A percentile compares a stretch with the other conserved stretches of the same genome.
Evolutionary conservation across 2,888 invertebrate species (phyloP).

Genomic region (Dynastes grantii): DNA sequence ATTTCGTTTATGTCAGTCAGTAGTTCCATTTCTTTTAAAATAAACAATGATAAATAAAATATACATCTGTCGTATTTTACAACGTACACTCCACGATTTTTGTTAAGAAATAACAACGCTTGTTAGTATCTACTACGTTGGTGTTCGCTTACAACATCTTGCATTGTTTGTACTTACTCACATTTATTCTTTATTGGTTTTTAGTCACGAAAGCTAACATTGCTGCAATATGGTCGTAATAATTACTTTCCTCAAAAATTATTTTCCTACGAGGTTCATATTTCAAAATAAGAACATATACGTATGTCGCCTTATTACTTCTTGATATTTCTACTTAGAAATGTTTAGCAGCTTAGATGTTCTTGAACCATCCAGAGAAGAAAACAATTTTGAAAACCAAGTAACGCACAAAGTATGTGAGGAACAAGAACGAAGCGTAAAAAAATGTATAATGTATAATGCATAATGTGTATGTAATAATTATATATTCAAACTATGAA

Average conservation of each 20-base stretch:
- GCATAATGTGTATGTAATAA: too few species aligned
- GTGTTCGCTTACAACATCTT: slow-evolving; percentile 21
- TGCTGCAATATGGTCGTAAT: background rate
- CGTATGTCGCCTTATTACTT: too few species aligned
- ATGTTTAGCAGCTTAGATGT: too few species aligned
- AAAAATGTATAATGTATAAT: too few species aligned
- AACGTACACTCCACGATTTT: background rate
- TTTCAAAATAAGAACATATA: too few species aligned
- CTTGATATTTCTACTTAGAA: too few species aligned
- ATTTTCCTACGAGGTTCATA: too few species aligned
- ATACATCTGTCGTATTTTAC: background rate
- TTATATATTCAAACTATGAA: too few species aligned
- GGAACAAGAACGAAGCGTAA: too few species aligned
- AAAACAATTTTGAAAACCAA: too few species aligned
- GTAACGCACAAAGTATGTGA: too few species aligned
- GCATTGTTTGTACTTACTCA: slow-evolving; percentile 15
- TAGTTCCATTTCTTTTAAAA: background rate
- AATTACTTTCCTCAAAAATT: background rate
- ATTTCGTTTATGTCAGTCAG: slow-evolving; percentile 12
- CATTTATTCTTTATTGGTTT: background rate
- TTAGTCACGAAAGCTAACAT: background rate
- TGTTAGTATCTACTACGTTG: background rate
- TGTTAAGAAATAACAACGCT: slow-evolving; percentile 16
- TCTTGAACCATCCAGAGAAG: too few species aligned
- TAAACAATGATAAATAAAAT: slow-evolving; percentile 31